Evolutionary conservation across 2,888 invertebrate species (phyloP).

Genomic region (Heliconius erato): DNA sequence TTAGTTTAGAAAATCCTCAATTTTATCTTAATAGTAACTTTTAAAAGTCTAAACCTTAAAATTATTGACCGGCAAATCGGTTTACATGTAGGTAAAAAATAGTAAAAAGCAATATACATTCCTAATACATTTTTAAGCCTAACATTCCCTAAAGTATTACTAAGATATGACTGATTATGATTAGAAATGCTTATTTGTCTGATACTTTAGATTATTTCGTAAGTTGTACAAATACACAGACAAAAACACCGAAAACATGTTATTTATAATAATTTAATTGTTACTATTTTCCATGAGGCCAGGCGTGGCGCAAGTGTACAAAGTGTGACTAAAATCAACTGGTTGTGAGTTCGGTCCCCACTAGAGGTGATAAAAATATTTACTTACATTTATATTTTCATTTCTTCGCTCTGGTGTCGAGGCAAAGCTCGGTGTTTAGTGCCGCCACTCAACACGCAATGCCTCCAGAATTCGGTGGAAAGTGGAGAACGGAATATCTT

Average conservation of each 20-base stretch:
- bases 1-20: not conserved
- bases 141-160: not conserved
- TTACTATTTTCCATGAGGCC: not conserved
- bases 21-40: not conserved
- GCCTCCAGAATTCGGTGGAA: too few relatives aligned
- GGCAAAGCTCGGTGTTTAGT: too few relatives aligned
- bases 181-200: not conserved
- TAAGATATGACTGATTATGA: too few relatives aligned
- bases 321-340: too few relatives aligned
- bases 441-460: too few relatives aligned
- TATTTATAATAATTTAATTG: not conserved
- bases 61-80: not conserved
- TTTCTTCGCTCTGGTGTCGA: too few relatives aligned
- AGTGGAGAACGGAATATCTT: too few relatives aligned
- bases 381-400: too few relatives aligned
- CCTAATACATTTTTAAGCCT: not conserved
- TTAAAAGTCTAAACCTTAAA: too few relatives aligned
- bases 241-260: not conserved
- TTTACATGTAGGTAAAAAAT: not conserved
- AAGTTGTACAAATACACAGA: not conserved
- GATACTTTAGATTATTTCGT: slow-evolving; percentile 7
- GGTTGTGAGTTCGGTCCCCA: too few relatives aligned
- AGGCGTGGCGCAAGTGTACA: too few relatives aligned
- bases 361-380: too few relatives aligned
- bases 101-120: not conserved